Evolutionary conservation across 2,797 vertebrate species (phyloP), one percentile per base, ranked within the genome.

Genomic region (Cuniculus paca): DNA sequence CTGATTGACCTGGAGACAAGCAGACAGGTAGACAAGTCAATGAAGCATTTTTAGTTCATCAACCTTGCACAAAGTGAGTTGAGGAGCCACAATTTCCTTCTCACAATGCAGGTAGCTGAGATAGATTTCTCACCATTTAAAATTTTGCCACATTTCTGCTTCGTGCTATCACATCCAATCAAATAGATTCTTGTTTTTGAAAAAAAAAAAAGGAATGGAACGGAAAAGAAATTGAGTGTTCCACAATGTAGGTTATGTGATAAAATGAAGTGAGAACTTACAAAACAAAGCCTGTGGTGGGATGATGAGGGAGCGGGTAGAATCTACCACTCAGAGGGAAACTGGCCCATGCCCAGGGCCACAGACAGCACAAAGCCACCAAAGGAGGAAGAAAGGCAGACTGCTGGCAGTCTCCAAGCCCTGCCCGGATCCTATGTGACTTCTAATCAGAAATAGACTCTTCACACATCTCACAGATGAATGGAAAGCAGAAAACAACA

Each of bases 1-100:
- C 97, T 96, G 94, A 98, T 92, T 97, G 97, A 96, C 91, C 96
- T 97, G 91, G 92, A 98, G 97, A 96, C n/a, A 54, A 95, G 95
- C 74, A 86, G 97, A 95, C 52, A 94, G 94, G 96, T 88, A 85
- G 97, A 95, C 58, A 92, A 96, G 97, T 96, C 22, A 95, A 92
- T 94, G 96, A 68, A 75, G 81, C 96, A 93, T 79, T 97, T 97
- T 95, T 96, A 97, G 97, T 97, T 95, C 85, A 90, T 90, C 91
- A 95, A 94, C 97, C 90, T 98, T 97, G 90, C 77, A 91, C 86
- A 85, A 96, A 97, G 63, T 72, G 75, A 97, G 68, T 87, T 0
- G 3, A 80, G 50, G 42, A 94, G 91, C 92, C 75, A 72, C 87
- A 95, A 91, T 98, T 97, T 97, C 50, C 75, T 97, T 97, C 96